phyloP scores from a whole-genome alignment of 2,888 invertebrate species.

The Balanococcus diminutus region DNA sequence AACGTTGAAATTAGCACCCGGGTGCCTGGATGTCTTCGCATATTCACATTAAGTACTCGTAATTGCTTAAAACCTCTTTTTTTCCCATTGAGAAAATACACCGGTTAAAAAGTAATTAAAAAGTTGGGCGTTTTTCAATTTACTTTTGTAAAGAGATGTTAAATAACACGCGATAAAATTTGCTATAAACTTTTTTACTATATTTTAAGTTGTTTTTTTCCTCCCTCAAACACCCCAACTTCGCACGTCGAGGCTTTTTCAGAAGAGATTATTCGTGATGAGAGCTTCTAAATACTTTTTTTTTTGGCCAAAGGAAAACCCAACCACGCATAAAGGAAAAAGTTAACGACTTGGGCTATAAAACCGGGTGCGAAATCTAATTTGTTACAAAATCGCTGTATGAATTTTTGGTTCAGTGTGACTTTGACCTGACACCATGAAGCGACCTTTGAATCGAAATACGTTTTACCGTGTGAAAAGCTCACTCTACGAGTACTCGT shows the following conservation, averaged over 20 bases:
- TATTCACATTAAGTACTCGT: neutral
- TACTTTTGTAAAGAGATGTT: conserved; percentile 31
- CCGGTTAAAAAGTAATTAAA: conserved; percentile 40
- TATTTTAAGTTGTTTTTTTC: neutral
- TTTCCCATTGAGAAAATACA: neutral
- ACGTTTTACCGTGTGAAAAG: too few relatives aligned
- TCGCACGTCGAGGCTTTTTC: conserved; percentile 3
- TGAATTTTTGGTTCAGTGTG: neutral
- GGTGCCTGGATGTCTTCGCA: neutral
- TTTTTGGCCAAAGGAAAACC: neutral
- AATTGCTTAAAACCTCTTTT: neutral
- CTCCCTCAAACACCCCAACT: neutral
- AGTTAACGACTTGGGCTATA: conserved; percentile 1
- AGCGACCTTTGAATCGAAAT: neutral
- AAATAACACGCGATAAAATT: conserved; percentile 42
- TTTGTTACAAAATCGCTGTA: neutral
- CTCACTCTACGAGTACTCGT: neutral
- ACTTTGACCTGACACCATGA: neutral
- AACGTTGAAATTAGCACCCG: neutral
- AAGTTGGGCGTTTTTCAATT: conserved; percentile 38
- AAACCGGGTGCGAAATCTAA: neutral
- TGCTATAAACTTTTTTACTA: conserved; percentile 14
- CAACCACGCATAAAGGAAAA: conserved; percentile 6
- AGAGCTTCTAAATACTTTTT: conserved; percentile 5
- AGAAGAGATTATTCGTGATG: conserved; percentile 33